A percentile compares a stretch with the other conserved stretches of the same genome.
Conservation (phyloP, 2,888 invertebrate species). For the Nymphalis c-album region DNA sequence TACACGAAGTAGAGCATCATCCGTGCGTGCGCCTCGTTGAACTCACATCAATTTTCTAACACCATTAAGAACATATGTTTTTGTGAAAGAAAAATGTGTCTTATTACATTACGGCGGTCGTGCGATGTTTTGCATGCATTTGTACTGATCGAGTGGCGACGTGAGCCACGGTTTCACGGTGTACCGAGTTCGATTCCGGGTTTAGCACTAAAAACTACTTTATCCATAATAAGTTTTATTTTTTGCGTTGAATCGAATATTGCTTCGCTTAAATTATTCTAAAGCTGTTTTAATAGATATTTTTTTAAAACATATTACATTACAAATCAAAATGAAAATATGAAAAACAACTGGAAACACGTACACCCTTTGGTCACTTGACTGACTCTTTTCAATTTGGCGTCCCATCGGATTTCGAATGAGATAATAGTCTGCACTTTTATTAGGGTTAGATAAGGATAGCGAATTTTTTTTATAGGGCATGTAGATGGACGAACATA, state of each 20-base stretch:
- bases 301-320: too few relatives aligned
- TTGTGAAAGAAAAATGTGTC: conserved; percentile 76
- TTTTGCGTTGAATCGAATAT: not conserved
- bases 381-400: too few relatives aligned
- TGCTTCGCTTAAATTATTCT: not conserved
- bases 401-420: too few relatives aligned
- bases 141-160: conserved; percentile 45
- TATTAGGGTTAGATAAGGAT: too few relatives aligned
- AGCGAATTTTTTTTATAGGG: too few relatives aligned
- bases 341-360: too few relatives aligned
- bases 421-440: too few relatives aligned
- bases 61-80: conserved; percentile 65
- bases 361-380: too few relatives aligned
- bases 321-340: too few relatives aligned
- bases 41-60: conserved; percentile 66
- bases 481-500: too few relatives aligned
- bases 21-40: conserved; percentile 35
- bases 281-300: too few relatives aligned
- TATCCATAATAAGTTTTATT: conserved; percentile 2
- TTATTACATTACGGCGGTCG: conserved; percentile 70
- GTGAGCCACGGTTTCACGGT: conserved; percentile 48
- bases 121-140: conserved; percentile 53
- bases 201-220: conserved; percentile 12
- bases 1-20: conserved; percentile 49
- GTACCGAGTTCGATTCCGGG: conserved; percentile 25